Evolutionary conservation across 2,797 vertebrate species (phyloP).

Genomic region (Danionella dracula): DNA sequence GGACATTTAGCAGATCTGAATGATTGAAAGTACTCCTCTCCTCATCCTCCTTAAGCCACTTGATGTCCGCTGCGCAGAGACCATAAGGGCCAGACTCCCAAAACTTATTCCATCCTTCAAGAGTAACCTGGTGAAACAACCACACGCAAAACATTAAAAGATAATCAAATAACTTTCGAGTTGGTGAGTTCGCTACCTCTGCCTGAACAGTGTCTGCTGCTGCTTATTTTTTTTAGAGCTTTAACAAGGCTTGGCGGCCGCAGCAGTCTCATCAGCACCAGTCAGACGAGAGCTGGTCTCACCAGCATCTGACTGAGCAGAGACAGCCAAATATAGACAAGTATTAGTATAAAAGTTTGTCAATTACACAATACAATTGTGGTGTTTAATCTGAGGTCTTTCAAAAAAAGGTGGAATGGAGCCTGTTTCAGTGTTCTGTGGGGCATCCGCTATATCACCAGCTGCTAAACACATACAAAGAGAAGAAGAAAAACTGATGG

Average conservation of each 20-base stretch:
- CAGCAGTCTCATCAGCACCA: too few species aligned
- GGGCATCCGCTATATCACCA: background rate
- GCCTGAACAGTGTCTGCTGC: too few species aligned
- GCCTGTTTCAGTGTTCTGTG: background rate
- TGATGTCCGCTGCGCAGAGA: background rate
- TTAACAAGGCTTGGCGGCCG: too few species aligned
- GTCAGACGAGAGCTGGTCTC: background rate
- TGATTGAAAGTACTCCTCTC: background rate
- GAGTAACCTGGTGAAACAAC: background rate
- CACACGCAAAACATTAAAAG: background rate
- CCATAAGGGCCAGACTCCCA: background rate
- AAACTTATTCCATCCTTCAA: background rate
- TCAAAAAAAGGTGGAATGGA: background rate
- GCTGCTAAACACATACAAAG: background rate
- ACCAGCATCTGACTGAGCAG: background rate
- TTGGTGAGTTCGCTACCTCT: too few species aligned
- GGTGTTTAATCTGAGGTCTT: background rate
- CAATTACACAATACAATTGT: background rate
- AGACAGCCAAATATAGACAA: background rate
- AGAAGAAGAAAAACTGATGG: too few species aligned
- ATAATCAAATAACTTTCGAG: too few species aligned
- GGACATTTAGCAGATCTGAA: background rate
- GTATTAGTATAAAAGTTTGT: too few species aligned
- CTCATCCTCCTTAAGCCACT: background rate
- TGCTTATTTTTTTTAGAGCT: too few species aligned